A percentile compares a stretch with the other conserved stretches of the same genome.
Evolutionary conservation across 2,888 invertebrate genomes (phyloP).

Genomic region (Magallana nippona): DNA sequence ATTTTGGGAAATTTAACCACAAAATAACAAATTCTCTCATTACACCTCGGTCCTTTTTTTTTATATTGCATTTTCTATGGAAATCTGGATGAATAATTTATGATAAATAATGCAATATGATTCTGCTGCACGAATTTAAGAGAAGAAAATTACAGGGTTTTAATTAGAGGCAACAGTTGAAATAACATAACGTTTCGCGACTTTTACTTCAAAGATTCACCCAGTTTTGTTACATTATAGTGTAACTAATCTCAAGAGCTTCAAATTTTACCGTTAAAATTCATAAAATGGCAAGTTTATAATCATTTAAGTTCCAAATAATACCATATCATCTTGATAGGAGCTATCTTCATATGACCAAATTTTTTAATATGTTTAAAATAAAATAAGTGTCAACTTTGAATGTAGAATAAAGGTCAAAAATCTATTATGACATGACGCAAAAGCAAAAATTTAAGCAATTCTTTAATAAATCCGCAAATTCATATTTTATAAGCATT

Average conservation of each 20-base stretch:
- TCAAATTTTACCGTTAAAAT: not conserved
- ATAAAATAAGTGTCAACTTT: too few relatives aligned
- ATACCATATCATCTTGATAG: not conserved
- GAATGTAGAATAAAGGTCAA: too few relatives aligned
- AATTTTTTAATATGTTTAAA: not conserved
- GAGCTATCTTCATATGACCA: not conserved
- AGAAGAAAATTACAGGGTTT: not conserved
- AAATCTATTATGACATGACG: too few relatives aligned
- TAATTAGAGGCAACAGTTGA: not conserved
- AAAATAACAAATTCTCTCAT: conserved; percentile 23
- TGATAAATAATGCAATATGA: conserved; percentile 29
- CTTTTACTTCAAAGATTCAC: not conserved
- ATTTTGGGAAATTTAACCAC: conserved; percentile 4
- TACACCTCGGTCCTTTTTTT: not conserved
- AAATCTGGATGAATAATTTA: conserved; percentile 24
- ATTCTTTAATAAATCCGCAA: too few relatives aligned
- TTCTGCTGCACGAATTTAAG: not conserved
- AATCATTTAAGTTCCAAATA: not conserved
- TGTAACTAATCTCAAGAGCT: not conserved
- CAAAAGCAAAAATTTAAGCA: too few relatives aligned
- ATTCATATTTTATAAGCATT: too few relatives aligned
- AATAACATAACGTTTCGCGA: not conserved
- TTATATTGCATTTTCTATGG: conserved; percentile 3
- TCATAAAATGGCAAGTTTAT: not conserved
- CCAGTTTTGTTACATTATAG: not conserved